A percentile compares a stretch with the other conserved stretches of the same genome.
phyloP scores from a whole-genome alignment of 2,113 vertebrate genomes.

The Aphyosemion australe region DNA sequence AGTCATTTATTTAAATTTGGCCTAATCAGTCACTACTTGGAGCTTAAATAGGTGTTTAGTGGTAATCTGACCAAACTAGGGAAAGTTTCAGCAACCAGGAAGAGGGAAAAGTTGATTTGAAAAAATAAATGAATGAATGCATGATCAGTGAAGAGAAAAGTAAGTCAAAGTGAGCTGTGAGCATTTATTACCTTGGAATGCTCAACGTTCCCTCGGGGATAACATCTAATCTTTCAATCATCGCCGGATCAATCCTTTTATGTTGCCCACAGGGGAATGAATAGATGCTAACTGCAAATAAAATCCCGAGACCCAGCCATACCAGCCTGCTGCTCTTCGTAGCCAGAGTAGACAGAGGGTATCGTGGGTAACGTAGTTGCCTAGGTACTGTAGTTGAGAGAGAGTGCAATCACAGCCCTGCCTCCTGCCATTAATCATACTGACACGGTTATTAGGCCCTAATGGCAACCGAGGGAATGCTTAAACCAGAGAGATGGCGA shows the following conservation, averaged over 20 bases:
- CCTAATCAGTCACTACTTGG: too few relatives aligned
- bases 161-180: not conserved
- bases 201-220: constrained; percentile 24
- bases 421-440: constrained; percentile 67
- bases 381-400: constrained; percentile 28
- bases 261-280: constrained; percentile 13
- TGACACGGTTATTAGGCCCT: constrained; percentile 69
- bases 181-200: constrained; percentile 29
- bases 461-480: constrained; percentile 62
- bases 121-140: too few relatives aligned
- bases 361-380: constrained; percentile 56
- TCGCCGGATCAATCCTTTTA: constrained; percentile 18
- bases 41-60: too few relatives aligned
- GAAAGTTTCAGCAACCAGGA: too few relatives aligned
- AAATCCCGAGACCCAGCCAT: constrained; percentile 20
- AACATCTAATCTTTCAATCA: constrained; percentile 33
- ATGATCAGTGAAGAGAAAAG: too few relatives aligned
- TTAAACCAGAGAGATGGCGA: constrained; percentile 53
- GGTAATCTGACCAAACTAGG: too few relatives aligned
- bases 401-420: constrained; percentile 47
- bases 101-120: too few relatives aligned
- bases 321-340: not conserved
- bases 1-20: too few relatives aligned
- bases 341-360: not conserved
- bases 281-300: not conserved